phyloP scores from a whole-genome alignment of 2,797 vertebrate species.

The Sebastes flavidus region DNA sequence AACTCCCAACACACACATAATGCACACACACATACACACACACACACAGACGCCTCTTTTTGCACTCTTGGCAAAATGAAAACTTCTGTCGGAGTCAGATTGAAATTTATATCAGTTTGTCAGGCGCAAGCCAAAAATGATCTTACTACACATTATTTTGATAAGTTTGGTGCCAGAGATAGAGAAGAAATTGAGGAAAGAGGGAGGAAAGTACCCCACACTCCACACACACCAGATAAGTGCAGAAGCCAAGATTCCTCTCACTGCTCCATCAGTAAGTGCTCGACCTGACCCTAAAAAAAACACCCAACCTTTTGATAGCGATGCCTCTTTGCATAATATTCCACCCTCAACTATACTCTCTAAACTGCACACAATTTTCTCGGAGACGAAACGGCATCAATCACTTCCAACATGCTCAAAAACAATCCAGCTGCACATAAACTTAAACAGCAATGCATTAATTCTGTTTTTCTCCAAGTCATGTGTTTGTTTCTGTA shows the following conservation, averaged over 20 bases:
- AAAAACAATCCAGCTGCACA: conserved; percentile 51
- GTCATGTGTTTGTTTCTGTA: conserved; percentile 32
- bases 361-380: conserved; percentile 55
- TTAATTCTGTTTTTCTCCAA: conserved; percentile 5
- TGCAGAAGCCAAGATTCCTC: conserved; percentile 82
- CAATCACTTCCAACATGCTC: conserved; percentile 46
- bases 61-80: conserved; percentile 86
- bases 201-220: conserved; percentile 79
- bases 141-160: conserved; percentile 86
- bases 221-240: conserved; percentile 82
- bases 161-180: conserved; percentile 87
- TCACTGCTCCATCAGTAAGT: conserved; percentile 74
- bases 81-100: conserved; percentile 84
- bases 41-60: conserved; percentile 60
- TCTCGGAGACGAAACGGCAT: conserved; percentile 60
- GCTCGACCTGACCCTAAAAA: conserved; percentile 72
- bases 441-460: conserved; percentile 11
- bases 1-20: conserved; percentile 10
- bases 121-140: conserved; percentile 81
- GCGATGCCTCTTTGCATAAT: conserved; percentile 76
- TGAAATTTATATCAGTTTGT: conserved; percentile 88
- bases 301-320: conserved; percentile 42
- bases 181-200: conserved; percentile 82
- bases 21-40: background rate
- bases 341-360: conserved; percentile 48